Conservation (phyloP, 2,888 invertebrate species). For the Ormia ochracea region DNA sequence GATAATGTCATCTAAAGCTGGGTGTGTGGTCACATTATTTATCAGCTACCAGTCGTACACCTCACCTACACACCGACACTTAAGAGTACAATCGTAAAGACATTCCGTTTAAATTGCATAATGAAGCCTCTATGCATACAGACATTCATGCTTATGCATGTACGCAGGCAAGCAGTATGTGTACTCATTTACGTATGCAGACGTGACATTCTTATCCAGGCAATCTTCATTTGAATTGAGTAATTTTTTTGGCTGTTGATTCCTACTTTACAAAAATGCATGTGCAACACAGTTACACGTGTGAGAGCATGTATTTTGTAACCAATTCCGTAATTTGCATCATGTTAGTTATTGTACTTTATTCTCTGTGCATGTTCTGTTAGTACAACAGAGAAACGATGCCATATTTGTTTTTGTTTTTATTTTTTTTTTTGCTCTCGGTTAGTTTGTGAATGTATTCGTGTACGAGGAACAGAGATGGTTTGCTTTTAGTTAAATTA, state of each 20-base stretch:
- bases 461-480: not conserved
- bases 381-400: not conserved
- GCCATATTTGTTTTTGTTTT: no score
- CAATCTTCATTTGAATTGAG: not conserved
- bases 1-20: no score
- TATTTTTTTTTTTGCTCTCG: not conserved
- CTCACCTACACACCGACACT: not conserved
- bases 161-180: not conserved
- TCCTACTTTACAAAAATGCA: conserved; percentile 7
- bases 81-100: not conserved
- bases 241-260: conserved; percentile 24
- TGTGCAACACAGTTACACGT: not conserved
- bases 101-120: not conserved
- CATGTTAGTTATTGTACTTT: no score
- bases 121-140: not conserved
- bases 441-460: not conserved
- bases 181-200: no score
- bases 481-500: conserved; percentile 9
- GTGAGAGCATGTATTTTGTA: not conserved
- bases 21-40: no score
- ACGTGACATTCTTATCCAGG: not conserved
- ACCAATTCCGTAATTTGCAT: no score
- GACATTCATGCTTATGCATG: not conserved
- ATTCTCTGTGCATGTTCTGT: not conserved
- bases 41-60: conserved; percentile 29